Conservation (phyloP, 2,113 vertebrate genomes). For the Haemorhous mexicanus region DNA sequence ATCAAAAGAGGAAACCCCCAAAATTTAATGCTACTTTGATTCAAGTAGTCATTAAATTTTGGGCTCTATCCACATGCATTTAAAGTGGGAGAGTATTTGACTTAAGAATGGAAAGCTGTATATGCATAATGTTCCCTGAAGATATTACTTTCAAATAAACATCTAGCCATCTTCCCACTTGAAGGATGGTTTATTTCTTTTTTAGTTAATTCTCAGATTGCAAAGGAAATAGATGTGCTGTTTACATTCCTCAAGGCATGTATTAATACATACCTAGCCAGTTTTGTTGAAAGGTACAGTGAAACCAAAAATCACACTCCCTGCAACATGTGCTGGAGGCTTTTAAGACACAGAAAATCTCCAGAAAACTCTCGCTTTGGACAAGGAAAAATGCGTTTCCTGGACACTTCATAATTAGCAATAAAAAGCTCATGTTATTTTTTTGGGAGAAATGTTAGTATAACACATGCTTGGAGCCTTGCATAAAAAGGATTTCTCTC, state of each 20-base stretch:
- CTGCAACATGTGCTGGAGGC: neutral
- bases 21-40: neutral
- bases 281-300: slow-evolving; percentile 53
- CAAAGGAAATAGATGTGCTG: slow-evolving; percentile 64
- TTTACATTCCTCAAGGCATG: slow-evolving; percentile 52
- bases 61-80: neutral
- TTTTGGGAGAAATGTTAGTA: neutral
- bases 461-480: neutral
- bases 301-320: slow-evolving; percentile 11
- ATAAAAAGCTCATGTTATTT: neutral
- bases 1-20: neutral
- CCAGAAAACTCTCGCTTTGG: neutral
- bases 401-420: neutral
- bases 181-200: slow-evolving; percentile 39
- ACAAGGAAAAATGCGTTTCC: neutral
- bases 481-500: neutral
- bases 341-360: neutral
- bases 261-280: slow-evolving; percentile 36
- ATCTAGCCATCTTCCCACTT: neutral
- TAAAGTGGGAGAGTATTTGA: neutral
- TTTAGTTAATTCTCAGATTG: slow-evolving; percentile 53
- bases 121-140: neutral
- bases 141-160: slow-evolving; percentile 15
- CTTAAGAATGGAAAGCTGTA: neutral
- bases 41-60: neutral